Conservation (phyloP, 2,888 invertebrate genomes). For the Tipula confusa region DNA sequence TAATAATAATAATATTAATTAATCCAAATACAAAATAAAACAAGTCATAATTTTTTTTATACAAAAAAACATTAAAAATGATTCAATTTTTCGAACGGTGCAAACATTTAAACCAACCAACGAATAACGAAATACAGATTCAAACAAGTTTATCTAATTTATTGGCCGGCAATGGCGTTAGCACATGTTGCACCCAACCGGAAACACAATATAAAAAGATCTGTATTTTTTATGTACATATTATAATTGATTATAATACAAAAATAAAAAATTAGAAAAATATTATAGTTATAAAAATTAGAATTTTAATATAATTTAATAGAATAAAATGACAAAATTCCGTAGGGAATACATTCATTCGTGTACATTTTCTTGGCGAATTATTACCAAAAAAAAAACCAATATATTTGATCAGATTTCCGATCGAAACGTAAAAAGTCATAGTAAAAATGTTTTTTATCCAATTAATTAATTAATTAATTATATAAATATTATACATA, state of each 20-base stretch:
- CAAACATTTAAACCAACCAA: background rate
- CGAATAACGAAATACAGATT: background rate
- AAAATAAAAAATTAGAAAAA: background rate
- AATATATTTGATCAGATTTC: background rate
- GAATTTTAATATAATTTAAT: background rate
- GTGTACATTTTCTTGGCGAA: background rate
- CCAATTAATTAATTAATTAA: background rate
- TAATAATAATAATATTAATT: conserved; percentile 21
- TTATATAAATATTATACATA: background rate
- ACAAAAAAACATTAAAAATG: background rate
- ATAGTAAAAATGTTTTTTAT: background rate
- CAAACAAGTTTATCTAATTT: background rate
- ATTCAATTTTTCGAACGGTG: background rate
- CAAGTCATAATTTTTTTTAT: background rate
- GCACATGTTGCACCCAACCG: no score
- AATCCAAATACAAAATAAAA: background rate
- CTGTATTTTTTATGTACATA: background rate
- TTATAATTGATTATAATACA: background rate
- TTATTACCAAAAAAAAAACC: background rate
- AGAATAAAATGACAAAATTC: background rate
- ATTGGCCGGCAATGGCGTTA: no score
- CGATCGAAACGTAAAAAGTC: background rate
- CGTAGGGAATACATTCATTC: background rate
- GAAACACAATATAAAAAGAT: background rate
- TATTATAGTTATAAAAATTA: background rate